These are phyloP conservation scores for Drosophila emarginata DNA, from an alignment of 2,888 invertebrate genomes.

Conservation along the genomic window DNA sequence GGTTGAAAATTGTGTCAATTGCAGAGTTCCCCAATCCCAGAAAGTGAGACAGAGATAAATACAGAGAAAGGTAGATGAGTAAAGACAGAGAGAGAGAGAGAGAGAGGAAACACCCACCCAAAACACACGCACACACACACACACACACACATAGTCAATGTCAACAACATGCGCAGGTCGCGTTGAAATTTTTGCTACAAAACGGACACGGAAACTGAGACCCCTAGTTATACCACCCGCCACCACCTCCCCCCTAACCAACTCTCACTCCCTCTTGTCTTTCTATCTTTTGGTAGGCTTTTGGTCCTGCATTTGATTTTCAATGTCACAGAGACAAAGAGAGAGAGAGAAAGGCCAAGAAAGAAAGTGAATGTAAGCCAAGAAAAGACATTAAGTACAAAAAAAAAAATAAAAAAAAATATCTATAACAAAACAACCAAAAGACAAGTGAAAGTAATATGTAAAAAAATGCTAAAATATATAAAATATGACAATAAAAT, in stretches of 20 bases:
- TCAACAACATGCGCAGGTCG: constrained; percentile 73
- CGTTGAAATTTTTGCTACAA: constrained; percentile 49
- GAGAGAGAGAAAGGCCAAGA: neutral
- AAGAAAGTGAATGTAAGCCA: neutral
- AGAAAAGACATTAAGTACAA: neutral
- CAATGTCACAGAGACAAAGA: constrained; percentile 36
- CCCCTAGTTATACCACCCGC: neutral
- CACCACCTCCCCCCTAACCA: neutral
- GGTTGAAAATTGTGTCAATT: constrained; percentile 74
- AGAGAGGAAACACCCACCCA: neutral
- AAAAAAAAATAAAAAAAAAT: neutral
- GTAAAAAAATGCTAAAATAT: too few relatives aligned
- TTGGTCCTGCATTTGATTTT: constrained; percentile 25
- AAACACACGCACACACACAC: constrained; percentile 3
- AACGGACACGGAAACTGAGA: neutral
- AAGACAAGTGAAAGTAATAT: too few relatives aligned
- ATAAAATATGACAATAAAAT: too few relatives aligned
- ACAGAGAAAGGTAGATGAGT: neutral
- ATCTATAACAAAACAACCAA: too few relatives aligned
- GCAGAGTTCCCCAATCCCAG: constrained; percentile 47
- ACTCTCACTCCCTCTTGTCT: too few relatives aligned
- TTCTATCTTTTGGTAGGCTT: constrained; percentile 5
- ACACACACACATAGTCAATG: constrained; percentile 45
- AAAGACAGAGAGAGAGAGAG: neutral
- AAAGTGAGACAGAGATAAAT: neutral